Evolutionary conservation across 1,140 invertebrate species (phyloP).

Genomic region (Colletes latitarsis): DNA sequence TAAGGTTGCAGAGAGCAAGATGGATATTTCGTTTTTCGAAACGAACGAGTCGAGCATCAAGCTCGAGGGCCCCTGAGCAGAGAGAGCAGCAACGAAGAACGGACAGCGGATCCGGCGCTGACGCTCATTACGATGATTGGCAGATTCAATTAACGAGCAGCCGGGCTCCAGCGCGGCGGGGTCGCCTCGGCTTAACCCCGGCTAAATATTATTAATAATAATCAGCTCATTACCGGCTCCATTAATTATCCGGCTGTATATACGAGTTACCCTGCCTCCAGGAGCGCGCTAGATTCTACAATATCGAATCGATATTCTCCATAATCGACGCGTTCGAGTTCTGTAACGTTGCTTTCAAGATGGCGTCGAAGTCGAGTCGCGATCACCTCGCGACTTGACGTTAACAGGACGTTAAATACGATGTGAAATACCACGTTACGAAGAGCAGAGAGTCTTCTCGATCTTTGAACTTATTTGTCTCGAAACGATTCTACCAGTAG

Average conservation of each 20-base stretch:
- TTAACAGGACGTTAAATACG: too few species aligned
- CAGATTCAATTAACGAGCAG: conserved; percentile 80
- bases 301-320: conserved; percentile 23
- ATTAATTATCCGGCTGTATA: conserved; percentile 77
- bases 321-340: conserved; percentile 19
- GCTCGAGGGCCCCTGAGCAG: conserved; percentile 49
- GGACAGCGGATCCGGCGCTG: conserved; percentile 75
- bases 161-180: conserved; percentile 71
- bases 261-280: conserved; percentile 53
- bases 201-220: conserved; percentile 82
- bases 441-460: too few species aligned
- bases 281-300: conserved; percentile 60
- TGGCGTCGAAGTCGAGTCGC: neutral
- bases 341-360: neutral
- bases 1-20: conserved; percentile 37
- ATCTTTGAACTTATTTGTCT: too few species aligned
- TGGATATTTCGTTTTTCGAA: conserved; percentile 60
- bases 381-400: too few species aligned
- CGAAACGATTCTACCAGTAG: too few species aligned
- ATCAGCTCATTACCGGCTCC: conserved; percentile 80
- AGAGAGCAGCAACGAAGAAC: conserved; percentile 55
- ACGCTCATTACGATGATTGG: conserved; percentile 81
- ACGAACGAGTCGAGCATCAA: conserved; percentile 66
- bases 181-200: conserved; percentile 78
- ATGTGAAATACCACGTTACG: too few species aligned